Percentiles rank a stretch among this genome's conserved stretches.
phyloP scores from a whole-genome alignment of 2,888 invertebrate species.

The Drosophila melanosoma region DNA sequence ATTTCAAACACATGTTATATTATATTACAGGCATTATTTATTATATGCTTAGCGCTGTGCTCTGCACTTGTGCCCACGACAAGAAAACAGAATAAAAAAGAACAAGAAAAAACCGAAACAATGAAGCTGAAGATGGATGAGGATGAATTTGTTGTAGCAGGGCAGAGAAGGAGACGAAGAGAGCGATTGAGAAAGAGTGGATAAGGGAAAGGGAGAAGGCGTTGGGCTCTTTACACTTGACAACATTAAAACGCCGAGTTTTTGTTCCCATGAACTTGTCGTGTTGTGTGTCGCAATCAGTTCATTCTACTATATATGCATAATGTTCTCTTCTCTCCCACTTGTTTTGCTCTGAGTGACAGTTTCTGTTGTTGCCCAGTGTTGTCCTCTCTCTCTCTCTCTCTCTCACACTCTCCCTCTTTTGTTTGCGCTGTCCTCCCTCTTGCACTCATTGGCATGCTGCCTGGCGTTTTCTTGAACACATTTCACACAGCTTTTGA shows the following conservation, averaged over 20 bases:
- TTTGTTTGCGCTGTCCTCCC: not conserved
- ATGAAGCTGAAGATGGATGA: slow-evolving; percentile 16
- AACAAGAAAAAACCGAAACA: slow-evolving; percentile 20
- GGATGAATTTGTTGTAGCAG: slow-evolving; percentile 1
- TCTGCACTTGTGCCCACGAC: slow-evolving; percentile 28
- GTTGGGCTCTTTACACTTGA: slow-evolving; percentile 60
- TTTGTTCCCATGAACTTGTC: slow-evolving; percentile 70
- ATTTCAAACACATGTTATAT: slow-evolving; percentile 50
- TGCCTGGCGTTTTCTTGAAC: slow-evolving; percentile 28
- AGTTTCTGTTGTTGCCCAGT: slow-evolving; percentile 24
- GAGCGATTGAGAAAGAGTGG: not conserved
- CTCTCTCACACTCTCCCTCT: slow-evolving; percentile 33
- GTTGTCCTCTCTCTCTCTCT: not conserved
- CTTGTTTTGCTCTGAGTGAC: slow-evolving; percentile 26
- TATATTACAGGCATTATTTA: slow-evolving; percentile 43
- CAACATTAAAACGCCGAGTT: slow-evolving; percentile 55
- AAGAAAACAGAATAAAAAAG: not conserved
- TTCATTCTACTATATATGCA: slow-evolving; percentile 57
- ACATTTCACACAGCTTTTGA: slow-evolving; percentile 69
- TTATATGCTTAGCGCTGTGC: slow-evolving; percentile 9
- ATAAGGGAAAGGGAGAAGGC: not conserved
- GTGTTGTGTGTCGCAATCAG: slow-evolving; percentile 59
- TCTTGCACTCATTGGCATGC: not conserved
- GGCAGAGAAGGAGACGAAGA: not conserved
- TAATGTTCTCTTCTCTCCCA: slow-evolving; percentile 29